Evolutionary conservation across 2,797 vertebrate genomes (phyloP).

Genomic region (Leuciscus waleckii): DNA sequence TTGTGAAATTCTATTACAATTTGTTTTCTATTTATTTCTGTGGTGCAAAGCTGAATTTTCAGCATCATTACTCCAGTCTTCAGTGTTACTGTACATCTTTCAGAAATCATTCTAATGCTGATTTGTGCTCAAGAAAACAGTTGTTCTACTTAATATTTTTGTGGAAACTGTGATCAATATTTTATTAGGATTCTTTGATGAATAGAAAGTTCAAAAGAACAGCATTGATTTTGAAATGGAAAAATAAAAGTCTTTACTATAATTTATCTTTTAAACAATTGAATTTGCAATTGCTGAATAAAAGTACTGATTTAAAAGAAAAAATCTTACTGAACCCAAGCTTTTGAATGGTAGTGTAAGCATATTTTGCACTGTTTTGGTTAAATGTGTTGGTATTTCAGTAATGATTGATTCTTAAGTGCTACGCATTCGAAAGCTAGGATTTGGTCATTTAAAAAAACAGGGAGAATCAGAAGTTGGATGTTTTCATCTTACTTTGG

Average conservation of each 20-base stretch:
- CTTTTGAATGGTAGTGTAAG: not conserved
- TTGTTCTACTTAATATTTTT: not conserved
- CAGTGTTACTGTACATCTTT: not conserved
- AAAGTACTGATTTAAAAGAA: not conserved
- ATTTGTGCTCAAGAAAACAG: not conserved
- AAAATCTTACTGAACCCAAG: not conserved
- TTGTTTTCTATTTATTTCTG: not conserved
- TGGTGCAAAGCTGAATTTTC: not conserved
- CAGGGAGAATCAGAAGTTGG: constrained; percentile 55
- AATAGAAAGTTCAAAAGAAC: not conserved
- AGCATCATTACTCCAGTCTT: no score
- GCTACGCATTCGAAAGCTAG: not conserved
- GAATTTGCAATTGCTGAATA: not conserved
- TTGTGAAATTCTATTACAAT: not conserved
- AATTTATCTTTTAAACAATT: not conserved
- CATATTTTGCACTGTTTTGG: not conserved
- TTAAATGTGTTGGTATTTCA: not conserved
- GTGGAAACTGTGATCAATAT: not conserved
- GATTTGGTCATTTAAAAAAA: not conserved
- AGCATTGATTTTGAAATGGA: not conserved
- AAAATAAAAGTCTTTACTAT: not conserved
- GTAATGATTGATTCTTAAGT: not conserved
- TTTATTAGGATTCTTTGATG: not conserved
- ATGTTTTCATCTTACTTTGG: constrained; percentile 27
- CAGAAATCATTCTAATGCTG: not conserved